Evolutionary conservation across 2,113 vertebrate genomes (phyloP).

Genomic region (Diadophis punctatus): DNA sequence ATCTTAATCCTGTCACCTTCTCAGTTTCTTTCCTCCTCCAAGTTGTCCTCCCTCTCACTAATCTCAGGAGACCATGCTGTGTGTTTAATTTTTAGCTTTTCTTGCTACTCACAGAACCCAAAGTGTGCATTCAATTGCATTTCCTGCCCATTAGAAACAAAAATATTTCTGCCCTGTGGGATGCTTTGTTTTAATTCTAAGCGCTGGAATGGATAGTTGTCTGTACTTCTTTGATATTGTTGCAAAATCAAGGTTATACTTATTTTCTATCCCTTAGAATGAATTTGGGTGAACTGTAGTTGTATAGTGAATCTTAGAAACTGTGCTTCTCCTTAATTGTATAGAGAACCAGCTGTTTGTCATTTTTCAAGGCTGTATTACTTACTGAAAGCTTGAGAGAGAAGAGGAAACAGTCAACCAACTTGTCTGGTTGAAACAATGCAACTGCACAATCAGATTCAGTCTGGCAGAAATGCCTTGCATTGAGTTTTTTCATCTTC

Average conservation of each 20-base stretch:
- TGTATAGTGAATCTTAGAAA: background rate
- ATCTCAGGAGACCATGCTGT: slow-evolving; percentile 6
- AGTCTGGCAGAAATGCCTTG: background rate
- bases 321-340: background rate
- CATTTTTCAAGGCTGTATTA: no score
- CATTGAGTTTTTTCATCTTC: background rate
- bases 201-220: background rate
- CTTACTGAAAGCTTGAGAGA: background rate
- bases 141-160: slow-evolving; percentile 47
- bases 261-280: background rate
- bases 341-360: background rate
- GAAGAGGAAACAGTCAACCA: background rate
- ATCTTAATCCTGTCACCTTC: slow-evolving; percentile 58
- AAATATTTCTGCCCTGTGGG: slow-evolving; percentile 29
- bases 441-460: background rate
- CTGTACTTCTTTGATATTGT: background rate
- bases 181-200: background rate
- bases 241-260: background rate
- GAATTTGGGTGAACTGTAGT: background rate
- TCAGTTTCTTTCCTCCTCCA: slow-evolving; percentile 31
- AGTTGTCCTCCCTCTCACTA: slow-evolving; percentile 31
- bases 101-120: slow-evolving; percentile 5
- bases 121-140: slow-evolving; percentile 50
- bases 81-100: slow-evolving; percentile 40
- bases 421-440: background rate